phyloP scores from a whole-genome alignment of 2,797 vertebrate genomes.

The Caiman crocodilus region DNA sequence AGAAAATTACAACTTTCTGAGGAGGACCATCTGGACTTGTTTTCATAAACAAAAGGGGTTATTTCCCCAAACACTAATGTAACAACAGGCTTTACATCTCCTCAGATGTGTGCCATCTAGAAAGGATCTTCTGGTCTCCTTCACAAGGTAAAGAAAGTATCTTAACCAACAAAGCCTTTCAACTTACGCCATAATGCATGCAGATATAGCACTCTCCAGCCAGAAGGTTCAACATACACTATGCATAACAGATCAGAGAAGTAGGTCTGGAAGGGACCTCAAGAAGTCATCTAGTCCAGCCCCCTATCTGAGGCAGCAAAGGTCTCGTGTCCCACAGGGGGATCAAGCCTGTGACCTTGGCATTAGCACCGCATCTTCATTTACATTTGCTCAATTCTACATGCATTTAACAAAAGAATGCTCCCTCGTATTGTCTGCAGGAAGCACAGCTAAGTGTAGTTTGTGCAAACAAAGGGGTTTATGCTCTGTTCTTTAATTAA shows the following conservation, averaged over 20 bases:
- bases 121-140: too few relatives aligned
- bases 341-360: too few relatives aligned
- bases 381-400: not conserved
- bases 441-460: not conserved
- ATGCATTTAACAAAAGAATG: not conserved
- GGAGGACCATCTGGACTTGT: not conserved
- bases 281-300: too few relatives aligned
- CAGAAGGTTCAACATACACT: not conserved
- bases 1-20: not conserved
- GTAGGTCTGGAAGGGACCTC: too few relatives aligned
- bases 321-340: too few relatives aligned
- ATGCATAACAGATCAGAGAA: not conserved
- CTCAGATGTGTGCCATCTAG: too few relatives aligned
- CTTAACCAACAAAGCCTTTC: not conserved
- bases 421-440: accelerated
- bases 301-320: too few relatives aligned
- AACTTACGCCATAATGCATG: not conserved
- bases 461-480: not conserved
- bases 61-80: not conserved
- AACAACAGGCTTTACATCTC: not conserved
- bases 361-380: not conserved
- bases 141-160: not conserved
- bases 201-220: constrained; percentile 7
- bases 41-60: not conserved
- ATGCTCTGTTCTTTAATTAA: constrained; percentile 1